Evolutionary conservation across 2,113 vertebrate species (phyloP).

Genomic region (Ceyx margarethae): DNA sequence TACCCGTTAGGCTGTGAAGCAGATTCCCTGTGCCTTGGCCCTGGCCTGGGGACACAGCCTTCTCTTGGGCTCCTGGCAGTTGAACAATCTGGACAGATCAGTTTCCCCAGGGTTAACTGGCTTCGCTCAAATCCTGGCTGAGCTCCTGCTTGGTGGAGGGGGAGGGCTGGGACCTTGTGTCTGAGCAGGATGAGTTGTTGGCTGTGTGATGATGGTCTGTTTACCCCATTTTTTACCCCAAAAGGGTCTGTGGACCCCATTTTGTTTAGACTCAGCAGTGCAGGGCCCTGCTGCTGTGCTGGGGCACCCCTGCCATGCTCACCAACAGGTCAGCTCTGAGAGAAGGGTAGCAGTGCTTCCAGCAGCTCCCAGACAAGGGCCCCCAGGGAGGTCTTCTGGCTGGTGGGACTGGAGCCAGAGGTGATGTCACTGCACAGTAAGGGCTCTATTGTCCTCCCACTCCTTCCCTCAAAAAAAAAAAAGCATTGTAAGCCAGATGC

Average conservation of each 20-base stretch:
- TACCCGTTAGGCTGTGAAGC: neutral
- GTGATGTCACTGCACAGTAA: conserved; percentile 29
- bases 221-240: too few relatives aligned
- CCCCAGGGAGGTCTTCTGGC: neutral
- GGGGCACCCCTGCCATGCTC: neutral
- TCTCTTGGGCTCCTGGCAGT: neutral
- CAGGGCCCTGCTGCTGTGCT: neutral
- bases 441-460: conserved; percentile 13
- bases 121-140: neutral
- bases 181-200: neutral
- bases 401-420: conserved; percentile 18
- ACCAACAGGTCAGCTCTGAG: accelerated
- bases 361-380: neutral
- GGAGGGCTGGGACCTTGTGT: neutral
- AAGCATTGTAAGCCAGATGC: neutral
- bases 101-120: conserved; percentile 31
- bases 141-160: neutral
- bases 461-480: neutral
- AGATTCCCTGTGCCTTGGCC: neutral
- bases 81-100: conserved; percentile 25
- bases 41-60: conserved; percentile 25
- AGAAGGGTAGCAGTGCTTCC: neutral
- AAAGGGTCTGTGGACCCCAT: neutral
- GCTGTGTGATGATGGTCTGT: accelerated
- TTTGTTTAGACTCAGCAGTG: neutral